Percentiles rank a stretch among this genome's conserved stretches.
Conservation (phyloP, 2,113 vertebrate genomes). For the Peromyscus leucopus region DNA sequence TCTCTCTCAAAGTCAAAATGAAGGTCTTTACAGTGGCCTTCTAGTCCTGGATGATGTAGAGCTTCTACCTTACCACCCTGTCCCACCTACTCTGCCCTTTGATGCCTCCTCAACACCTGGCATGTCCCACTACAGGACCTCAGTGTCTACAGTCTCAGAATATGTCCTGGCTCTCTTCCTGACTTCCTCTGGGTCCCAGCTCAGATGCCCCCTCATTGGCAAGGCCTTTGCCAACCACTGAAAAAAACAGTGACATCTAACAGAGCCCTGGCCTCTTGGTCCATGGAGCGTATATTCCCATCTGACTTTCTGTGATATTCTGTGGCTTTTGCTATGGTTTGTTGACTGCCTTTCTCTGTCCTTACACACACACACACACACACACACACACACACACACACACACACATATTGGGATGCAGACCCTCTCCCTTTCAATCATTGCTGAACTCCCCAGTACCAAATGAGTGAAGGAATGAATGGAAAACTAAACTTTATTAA, state of each 20-base stretch:
- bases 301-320: neutral
- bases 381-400: too few relatives aligned
- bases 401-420: neutral
- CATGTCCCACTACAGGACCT: neutral
- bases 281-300: rapidly evolving
- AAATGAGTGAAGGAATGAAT: neutral
- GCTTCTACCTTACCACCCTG: rapidly evolving
- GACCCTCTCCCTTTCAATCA: neutral
- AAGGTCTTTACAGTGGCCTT: neutral
- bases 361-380: too few relatives aligned
- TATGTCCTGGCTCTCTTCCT: neutral
- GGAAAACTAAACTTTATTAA: neutral
- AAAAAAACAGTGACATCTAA: rapidly evolving
- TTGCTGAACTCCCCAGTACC: neutral
- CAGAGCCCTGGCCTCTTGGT: rapidly evolving
- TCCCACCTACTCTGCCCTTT: rapidly evolving
- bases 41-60: rapidly evolving
- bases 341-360: neutral
- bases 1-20: neutral
- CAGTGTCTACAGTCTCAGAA: neutral
- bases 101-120: neutral
- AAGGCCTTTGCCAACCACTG: neutral
- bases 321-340: neutral
- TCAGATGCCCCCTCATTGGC: neutral
- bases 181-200: neutral